Percentiles rank a stretch among this genome's conserved stretches.
Conservation (phyloP, 2,113 vertebrate species). For the Gobiocypris rarus region DNA sequence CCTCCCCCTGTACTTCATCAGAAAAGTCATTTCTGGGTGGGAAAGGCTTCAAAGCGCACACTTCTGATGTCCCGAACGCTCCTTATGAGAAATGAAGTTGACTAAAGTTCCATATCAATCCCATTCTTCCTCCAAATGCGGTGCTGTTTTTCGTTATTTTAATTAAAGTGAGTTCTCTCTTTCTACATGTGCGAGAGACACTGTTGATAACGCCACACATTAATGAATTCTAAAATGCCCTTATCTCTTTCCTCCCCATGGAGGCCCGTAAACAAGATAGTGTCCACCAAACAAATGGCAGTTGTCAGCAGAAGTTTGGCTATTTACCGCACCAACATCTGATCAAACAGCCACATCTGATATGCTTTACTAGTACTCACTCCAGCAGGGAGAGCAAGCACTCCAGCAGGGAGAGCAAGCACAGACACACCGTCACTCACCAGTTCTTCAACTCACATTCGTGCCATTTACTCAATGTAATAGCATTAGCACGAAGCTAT, state of each 20-base stretch:
- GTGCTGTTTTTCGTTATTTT: constrained; percentile 49
- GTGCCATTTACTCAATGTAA: neutral
- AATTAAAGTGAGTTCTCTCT: constrained; percentile 53
- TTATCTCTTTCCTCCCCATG: constrained; percentile 57
- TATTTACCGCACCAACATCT: constrained; percentile 64
- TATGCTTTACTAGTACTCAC: constrained; percentile 43
- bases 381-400: neutral
- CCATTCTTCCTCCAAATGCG: constrained; percentile 11
- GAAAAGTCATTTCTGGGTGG: constrained; percentile 47
- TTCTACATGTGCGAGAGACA: neutral
- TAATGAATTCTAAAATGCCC: constrained; percentile 61
- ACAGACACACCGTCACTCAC: too few relatives aligned
- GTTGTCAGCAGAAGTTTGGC: constrained; percentile 51
- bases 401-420: neutral
- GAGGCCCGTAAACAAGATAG: constrained; percentile 63
- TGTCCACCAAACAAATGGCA: constrained; percentile 58
- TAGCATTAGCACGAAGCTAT: neutral
- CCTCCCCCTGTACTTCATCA: constrained; percentile 23
- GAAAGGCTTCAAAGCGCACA: constrained; percentile 40
- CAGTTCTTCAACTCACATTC: neutral
- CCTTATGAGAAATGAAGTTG: constrained; percentile 35
- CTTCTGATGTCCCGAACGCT: neutral
- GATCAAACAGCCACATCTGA: constrained; percentile 60
- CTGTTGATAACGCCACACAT: neutral
- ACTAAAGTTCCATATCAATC: constrained; percentile 17